Conservation (phyloP, 2,888 invertebrate species). For the Theretra japonica region DNA sequence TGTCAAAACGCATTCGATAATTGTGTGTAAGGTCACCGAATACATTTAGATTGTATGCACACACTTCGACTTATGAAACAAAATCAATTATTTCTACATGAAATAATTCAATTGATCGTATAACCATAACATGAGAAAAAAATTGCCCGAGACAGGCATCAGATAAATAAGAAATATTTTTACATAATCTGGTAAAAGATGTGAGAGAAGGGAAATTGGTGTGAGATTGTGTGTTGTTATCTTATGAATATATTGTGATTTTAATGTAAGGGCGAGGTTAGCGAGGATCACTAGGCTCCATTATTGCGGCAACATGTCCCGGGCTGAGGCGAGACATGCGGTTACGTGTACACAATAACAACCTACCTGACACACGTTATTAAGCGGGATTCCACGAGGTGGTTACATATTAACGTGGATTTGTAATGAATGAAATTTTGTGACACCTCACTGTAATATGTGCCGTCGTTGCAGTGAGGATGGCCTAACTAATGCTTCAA, state of each 20-base stretch:
- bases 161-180: too few species aligned
- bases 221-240: background rate
- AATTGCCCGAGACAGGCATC: too few species aligned
- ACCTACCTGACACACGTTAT: conserved; percentile 35
- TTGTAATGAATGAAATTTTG: conserved; percentile 5
- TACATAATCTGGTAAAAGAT: background rate
- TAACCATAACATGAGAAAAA: too few species aligned
- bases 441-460: background rate
- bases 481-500: background rate
- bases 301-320: conserved; percentile 31
- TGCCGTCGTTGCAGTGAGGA: background rate
- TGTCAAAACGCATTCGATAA: conserved; percentile 18
- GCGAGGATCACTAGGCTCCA: conserved; percentile 15
- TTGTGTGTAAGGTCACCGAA: conserved; percentile 16
- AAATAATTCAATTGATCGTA: too few species aligned
- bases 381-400: conserved; percentile 30
- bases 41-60: background rate
- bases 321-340: conserved; percentile 34
- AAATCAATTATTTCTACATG: too few species aligned
- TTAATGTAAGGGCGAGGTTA: conserved; percentile 21
- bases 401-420: conserved; percentile 1
- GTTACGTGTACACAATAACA: conserved; percentile 36
- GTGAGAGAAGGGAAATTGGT: background rate
- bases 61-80: too few species aligned
- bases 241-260: background rate